These are phyloP conservation scores for Phoenoteleia sp. DNA, from an alignment of 2,888 invertebrate species.

Conservation along the genomic window DNA sequence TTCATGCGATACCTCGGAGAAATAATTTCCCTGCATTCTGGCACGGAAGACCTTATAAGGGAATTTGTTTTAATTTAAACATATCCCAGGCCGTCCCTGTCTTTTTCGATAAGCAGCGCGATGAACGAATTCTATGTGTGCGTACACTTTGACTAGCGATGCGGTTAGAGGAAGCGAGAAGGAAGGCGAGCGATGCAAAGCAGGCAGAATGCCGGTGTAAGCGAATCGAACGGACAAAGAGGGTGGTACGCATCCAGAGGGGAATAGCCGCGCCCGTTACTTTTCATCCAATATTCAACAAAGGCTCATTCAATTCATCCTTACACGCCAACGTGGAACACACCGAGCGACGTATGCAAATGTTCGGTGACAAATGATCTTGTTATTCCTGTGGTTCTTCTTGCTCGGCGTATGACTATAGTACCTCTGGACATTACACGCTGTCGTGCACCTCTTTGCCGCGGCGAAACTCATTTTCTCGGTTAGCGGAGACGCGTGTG, in stretches of 20 bases:
- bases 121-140: slow-evolving; percentile 46
- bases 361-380: slow-evolving; percentile 85
- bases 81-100: slow-evolving; percentile 15
- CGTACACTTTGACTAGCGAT: slow-evolving; percentile 61
- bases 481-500: slow-evolving; percentile 56
- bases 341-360: slow-evolving; percentile 83
- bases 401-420: slow-evolving; percentile 63
- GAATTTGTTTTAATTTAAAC: slow-evolving; percentile 47
- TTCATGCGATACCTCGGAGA: no score
- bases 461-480: slow-evolving; percentile 73
- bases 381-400: slow-evolving; percentile 83
- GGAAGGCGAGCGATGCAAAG: slow-evolving; percentile 59
- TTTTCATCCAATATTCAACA: slow-evolving; percentile 84
- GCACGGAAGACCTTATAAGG: no score
- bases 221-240: slow-evolving; percentile 57
- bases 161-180: slow-evolving; percentile 57
- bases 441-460: slow-evolving; percentile 69
- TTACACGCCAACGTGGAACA: slow-evolving; percentile 78
- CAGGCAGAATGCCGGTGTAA: slow-evolving; percentile 57
- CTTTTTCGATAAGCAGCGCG: slow-evolving; percentile 52
- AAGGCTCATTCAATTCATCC: slow-evolving; percentile 83
- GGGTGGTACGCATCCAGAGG: slow-evolving; percentile 65
- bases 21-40: no score
- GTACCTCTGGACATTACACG: slow-evolving; percentile 75
- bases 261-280: slow-evolving; percentile 78